Percentiles rank a stretch among this genome's conserved stretches.
Evolutionary conservation across 1,140 invertebrate genomes (phyloP).

Genomic region (Drosophila nannoptera): DNA sequence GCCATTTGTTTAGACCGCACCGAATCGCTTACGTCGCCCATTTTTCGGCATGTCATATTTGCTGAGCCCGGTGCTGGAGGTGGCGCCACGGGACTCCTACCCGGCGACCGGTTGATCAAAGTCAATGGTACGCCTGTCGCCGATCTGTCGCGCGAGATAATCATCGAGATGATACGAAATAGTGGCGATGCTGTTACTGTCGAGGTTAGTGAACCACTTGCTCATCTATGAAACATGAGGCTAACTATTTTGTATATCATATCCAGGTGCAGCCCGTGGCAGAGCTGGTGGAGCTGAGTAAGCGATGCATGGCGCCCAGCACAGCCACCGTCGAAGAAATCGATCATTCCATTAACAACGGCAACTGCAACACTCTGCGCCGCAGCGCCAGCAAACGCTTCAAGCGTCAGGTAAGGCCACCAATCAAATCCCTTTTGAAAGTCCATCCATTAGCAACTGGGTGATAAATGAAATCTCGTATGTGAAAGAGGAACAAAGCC

Average conservation of each 20-base stretch:
- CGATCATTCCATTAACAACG: constrained; percentile 71
- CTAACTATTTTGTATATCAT: background rate
- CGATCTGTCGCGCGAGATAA: constrained; percentile 91
- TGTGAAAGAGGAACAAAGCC: constrained; percentile 4
- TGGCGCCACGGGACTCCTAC: constrained; percentile 89
- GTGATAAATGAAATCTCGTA: constrained; percentile 46
- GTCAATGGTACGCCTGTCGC: constrained; percentile 93
- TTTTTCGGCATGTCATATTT: constrained; percentile 89
- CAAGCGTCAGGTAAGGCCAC: constrained; percentile 81
- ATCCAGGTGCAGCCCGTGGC: constrained; percentile 88
- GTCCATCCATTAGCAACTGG: constrained; percentile 17
- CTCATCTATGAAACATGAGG: background rate
- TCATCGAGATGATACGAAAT: constrained; percentile 94
- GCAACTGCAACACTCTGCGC: constrained; percentile 86
- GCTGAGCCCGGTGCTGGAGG: constrained; percentile 93
- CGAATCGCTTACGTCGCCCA: constrained; percentile 71
- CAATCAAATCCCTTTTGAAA: background rate
- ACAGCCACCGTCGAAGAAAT: constrained; percentile 67
- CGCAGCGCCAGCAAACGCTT: constrained; percentile 88
- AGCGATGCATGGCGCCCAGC: constrained; percentile 81
- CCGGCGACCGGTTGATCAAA: constrained; percentile 94
- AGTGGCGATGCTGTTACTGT: constrained; percentile 90
- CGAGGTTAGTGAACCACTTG: constrained; percentile 82
- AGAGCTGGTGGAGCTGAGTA: constrained; percentile 91
- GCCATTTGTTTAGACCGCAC: constrained; percentile 87